These are phyloP conservation scores for Tineola bisselliella DNA, from an alignment of 2,888 invertebrate genomes.

Conservation along the genomic window DNA sequence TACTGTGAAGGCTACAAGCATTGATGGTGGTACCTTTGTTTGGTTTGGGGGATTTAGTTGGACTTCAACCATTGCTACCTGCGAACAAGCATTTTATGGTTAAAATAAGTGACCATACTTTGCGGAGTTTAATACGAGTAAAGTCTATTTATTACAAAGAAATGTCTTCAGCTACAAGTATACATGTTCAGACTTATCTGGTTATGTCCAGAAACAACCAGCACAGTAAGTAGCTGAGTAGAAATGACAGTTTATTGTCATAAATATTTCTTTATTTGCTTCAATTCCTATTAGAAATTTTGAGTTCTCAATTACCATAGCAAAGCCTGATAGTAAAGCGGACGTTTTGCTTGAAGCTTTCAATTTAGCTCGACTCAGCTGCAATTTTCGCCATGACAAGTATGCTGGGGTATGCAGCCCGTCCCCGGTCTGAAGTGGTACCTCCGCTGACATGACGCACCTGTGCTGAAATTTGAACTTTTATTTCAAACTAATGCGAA, in stretches of 20 bases:
- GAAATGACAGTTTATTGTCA: no score
- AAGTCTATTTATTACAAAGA: no score
- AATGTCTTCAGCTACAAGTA: no score
- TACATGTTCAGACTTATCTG: no score
- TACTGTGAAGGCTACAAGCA: slow-evolving; percentile 92
- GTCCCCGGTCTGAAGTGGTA: slow-evolving; percentile 81
- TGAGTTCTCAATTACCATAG: slow-evolving; percentile 79
- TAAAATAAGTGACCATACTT: no score
- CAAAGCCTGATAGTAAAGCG: slow-evolving; percentile 95
- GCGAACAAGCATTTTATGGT: slow-evolving; percentile 21
- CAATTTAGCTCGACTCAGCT: slow-evolving; percentile 95
- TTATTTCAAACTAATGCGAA: no score
- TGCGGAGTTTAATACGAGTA: neutral
- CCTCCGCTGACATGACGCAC: slow-evolving; percentile 59
- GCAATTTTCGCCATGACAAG: slow-evolving; percentile 89
- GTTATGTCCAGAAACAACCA: no score
- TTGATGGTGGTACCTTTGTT: slow-evolving; percentile 78
- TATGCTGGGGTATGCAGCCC: slow-evolving; percentile 85
- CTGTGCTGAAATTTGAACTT: slow-evolving; percentile 38
- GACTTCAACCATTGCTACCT: slow-evolving; percentile 98
- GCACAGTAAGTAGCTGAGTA: no score
- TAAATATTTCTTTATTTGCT: no score
- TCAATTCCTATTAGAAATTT: no score
- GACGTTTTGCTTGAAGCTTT: slow-evolving; percentile 99
- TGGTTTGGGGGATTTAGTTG: slow-evolving; percentile 76